A percentile compares a stretch with the other conserved stretches of the same genome.
Evolutionary conservation across 2,888 invertebrate genomes (phyloP).

Genomic region (Drosophila phalerata): DNA sequence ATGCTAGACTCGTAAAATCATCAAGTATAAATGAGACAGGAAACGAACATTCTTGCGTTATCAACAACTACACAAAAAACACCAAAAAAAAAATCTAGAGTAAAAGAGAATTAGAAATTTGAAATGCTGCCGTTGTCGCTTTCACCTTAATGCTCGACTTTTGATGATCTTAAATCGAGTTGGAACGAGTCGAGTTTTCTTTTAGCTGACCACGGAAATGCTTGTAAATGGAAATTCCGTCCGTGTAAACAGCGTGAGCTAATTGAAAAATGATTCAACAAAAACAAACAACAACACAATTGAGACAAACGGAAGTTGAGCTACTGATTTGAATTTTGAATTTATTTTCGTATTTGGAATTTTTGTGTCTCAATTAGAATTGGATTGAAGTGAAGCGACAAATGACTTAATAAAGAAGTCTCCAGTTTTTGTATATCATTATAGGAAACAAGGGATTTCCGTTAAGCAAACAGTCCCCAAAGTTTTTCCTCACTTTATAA

Average conservation of each 20-base stretch:
- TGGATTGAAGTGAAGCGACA: slow-evolving; percentile 4
- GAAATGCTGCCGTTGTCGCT: slow-evolving; percentile 49
- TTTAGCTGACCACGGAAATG: slow-evolving; percentile 60
- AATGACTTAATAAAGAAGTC: neutral
- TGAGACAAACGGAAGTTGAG: slow-evolving; percentile 29
- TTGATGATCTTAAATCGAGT: slow-evolving; percentile 26
- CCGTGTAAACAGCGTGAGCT: slow-evolving; percentile 55
- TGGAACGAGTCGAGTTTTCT: slow-evolving; percentile 25
- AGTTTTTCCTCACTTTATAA: too few species aligned
- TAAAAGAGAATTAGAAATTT: slow-evolving; percentile 46
- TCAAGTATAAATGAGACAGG: slow-evolving; percentile 47
- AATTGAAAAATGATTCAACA: slow-evolving; percentile 56
- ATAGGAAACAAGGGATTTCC: neutral
- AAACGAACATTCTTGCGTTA: slow-evolving; percentile 58
- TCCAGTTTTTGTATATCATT: neutral
- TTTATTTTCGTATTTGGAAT: slow-evolving; percentile 8
- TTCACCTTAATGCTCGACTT: slow-evolving; percentile 58
- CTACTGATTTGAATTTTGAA: slow-evolving; percentile 37
- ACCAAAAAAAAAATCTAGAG: neutral
- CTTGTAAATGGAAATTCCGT: slow-evolving; percentile 59
- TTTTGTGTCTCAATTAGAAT: slow-evolving; percentile 20
- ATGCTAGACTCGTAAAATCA: slow-evolving; percentile 1
- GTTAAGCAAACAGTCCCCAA: too few species aligned
- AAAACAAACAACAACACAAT: slow-evolving; percentile 29
- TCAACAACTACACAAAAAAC: slow-evolving; percentile 43